These are phyloP conservation scores for Turdus rufiventris DNA, from an alignment of 2,113 vertebrate species.

Conservation along the genomic window DNA sequence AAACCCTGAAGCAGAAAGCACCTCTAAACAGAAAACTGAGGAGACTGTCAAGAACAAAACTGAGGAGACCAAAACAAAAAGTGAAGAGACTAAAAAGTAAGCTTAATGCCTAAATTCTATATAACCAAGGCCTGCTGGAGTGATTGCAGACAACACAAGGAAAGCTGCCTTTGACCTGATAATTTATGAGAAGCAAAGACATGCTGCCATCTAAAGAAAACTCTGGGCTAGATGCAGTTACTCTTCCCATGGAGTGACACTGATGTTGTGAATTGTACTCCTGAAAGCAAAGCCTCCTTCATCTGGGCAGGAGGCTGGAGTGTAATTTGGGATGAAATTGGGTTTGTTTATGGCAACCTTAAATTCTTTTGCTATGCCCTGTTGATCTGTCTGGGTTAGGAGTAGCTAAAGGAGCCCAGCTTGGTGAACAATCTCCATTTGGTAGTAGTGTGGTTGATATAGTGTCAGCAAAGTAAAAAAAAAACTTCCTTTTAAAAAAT, in stretches of 20 bases:
- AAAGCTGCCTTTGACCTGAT: not conserved
- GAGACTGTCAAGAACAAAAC: constrained; percentile 24
- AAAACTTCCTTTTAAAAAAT: not conserved
- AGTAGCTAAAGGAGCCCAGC: not conserved
- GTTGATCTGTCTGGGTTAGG: not conserved
- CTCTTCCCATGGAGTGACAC: not conserved
- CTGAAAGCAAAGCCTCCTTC: not conserved
- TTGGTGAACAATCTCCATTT: not conserved
- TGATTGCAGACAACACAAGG: not conserved
- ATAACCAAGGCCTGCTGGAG: not conserved
- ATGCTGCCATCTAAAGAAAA: not conserved
- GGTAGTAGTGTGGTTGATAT: not conserved
- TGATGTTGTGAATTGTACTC: not conserved
- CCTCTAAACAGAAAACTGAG: constrained; percentile 21
- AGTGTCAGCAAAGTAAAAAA: not conserved
- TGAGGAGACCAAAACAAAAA: constrained; percentile 46
- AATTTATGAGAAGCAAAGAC: not conserved
- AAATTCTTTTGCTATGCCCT: not conserved
- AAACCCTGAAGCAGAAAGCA: constrained; percentile 48
- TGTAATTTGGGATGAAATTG: not conserved
- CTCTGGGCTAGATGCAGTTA: not conserved
- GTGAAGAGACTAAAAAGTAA: constrained; percentile 64
- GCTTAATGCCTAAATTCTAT: not conserved
- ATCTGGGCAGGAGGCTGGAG: not conserved
- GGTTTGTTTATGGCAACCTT: not conserved